Conservation (phyloP, 92 coral and sea anemone species). For the Epizoanthus stellaris region DNA sequence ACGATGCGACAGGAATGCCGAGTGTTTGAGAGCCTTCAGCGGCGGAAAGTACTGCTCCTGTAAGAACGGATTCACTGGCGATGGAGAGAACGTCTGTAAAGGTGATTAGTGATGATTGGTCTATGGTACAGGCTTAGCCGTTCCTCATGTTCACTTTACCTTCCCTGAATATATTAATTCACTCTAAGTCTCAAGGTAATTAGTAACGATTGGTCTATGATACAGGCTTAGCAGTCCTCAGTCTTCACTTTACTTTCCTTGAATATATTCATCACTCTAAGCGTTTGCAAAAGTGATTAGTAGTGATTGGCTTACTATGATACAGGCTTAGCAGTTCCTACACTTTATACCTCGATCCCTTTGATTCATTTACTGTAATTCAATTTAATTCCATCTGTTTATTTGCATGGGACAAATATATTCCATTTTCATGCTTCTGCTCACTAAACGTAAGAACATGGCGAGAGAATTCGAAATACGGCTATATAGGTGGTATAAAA, state of each 20-base stretch:
- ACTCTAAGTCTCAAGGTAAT: conserved; percentile 42
- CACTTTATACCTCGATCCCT: too few species aligned
- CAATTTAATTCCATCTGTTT: too few species aligned
- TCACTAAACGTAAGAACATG: too few species aligned
- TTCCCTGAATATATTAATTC: neutral
- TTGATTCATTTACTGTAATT: too few species aligned
- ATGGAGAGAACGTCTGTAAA: conserved; percentile 66
- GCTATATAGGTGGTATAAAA: too few species aligned
- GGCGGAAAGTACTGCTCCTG: conserved; percentile 70
- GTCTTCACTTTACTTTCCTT: too few species aligned
- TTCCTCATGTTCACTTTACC: neutral
- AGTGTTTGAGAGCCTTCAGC: conserved; percentile 65
- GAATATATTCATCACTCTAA: too few species aligned
- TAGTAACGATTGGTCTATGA: neutral
- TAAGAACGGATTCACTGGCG: conserved; percentile 74
- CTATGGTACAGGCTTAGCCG: neutral
- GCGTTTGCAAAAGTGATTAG: neutral
- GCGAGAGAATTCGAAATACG: too few species aligned
- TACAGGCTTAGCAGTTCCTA: too few species aligned
- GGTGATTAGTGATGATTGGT: conserved; percentile 38
- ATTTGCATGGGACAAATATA: too few species aligned
- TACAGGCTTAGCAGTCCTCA: neutral
- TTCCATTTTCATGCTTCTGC: too few species aligned
- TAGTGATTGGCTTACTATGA: neutral
- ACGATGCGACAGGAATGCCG: conserved; percentile 68